Percentiles rank a stretch among this genome's conserved stretches.
phyloP scores from a whole-genome alignment of 2,888 invertebrate species.

The Lathronympha strigana region DNA sequence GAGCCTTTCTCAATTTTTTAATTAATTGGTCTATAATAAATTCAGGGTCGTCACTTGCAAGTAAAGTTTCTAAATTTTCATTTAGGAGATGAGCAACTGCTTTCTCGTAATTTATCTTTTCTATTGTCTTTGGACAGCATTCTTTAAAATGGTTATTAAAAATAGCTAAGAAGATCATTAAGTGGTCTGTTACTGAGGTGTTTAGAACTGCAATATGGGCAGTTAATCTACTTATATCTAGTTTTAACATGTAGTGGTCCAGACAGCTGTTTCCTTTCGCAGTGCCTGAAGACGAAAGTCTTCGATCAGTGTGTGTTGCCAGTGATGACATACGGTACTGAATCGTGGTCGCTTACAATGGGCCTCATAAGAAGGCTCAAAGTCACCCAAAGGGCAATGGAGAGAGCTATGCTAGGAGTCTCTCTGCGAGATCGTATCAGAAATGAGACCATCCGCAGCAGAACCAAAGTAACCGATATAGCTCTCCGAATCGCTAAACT shows the following conservation, averaged over 20 bases:
- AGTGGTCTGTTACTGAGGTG: constrained; percentile 7
- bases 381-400: no score
- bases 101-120: background rate
- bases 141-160: background rate
- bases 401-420: no score
- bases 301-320: no score
- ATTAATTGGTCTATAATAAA: background rate
- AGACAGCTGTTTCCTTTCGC: constrained; percentile 44
- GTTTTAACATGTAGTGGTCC: constrained; percentile 43
- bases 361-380: no score
- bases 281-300: no score
- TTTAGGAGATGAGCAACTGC: background rate
- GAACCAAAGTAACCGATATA: no score
- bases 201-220: constrained; percentile 2
- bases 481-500: no score
- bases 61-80: background rate
- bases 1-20: background rate
- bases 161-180: background rate
- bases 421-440: no score
- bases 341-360: no score
- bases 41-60: background rate
- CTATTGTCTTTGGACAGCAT: background rate
- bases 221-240: background rate
- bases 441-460: no score
- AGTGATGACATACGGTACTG: no score